Evolutionary conservation across 2,797 vertebrate species (phyloP).

Genomic region (Protosalanx chinensis): DNA sequence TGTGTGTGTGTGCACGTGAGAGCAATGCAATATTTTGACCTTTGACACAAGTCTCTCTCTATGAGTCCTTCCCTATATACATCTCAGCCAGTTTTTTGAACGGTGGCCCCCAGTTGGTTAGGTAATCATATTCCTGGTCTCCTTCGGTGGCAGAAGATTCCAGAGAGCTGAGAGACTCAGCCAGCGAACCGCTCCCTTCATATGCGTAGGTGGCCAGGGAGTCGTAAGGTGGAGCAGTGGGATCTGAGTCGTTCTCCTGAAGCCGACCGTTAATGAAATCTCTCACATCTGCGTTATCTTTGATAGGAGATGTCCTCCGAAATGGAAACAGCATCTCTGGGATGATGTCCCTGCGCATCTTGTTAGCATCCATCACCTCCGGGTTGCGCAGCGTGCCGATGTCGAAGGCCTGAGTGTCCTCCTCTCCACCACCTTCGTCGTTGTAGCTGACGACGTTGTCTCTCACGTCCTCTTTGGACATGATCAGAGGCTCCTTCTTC

Average conservation of each 20-base stretch:
- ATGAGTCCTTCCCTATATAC: slow-evolving; percentile 91
- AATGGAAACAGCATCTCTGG: slow-evolving; percentile 90
- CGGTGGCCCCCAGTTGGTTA: slow-evolving; percentile 93
- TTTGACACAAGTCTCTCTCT: slow-evolving; percentile 81
- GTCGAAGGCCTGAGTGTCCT: slow-evolving; percentile 98
- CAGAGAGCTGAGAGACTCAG: slow-evolving; percentile 93
- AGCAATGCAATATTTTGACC: slow-evolving; percentile 16
- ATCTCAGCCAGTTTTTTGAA: slow-evolving; percentile 97
- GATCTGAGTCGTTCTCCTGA: slow-evolving; percentile 90
- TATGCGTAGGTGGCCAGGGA: slow-evolving; percentile 98
- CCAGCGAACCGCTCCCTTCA: slow-evolving; percentile 90
- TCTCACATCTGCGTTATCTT: slow-evolving; percentile 90
- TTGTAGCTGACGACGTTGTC: slow-evolving; percentile 99
- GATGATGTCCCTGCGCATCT: slow-evolving; percentile 91
- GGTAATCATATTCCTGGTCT: slow-evolving; percentile 97
- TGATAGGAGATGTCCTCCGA: slow-evolving; percentile 87
- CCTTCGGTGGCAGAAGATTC: slow-evolving; percentile 89
- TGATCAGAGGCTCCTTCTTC: slow-evolving; percentile 97
- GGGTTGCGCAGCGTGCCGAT: slow-evolving; percentile 95
- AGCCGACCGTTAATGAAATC: slow-evolving; percentile 95
- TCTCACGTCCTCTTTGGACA: slow-evolving; percentile 96
- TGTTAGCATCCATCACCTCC: slow-evolving; percentile 90
- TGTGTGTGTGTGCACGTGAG: slow-evolving; percentile 11
- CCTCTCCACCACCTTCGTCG: slow-evolving; percentile 96
- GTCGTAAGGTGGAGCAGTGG: slow-evolving; percentile 93